These are phyloP conservation scores for Bedellia somnulentella DNA, from an alignment of 2,888 invertebrate genomes.

Conservation along the genomic window DNA sequence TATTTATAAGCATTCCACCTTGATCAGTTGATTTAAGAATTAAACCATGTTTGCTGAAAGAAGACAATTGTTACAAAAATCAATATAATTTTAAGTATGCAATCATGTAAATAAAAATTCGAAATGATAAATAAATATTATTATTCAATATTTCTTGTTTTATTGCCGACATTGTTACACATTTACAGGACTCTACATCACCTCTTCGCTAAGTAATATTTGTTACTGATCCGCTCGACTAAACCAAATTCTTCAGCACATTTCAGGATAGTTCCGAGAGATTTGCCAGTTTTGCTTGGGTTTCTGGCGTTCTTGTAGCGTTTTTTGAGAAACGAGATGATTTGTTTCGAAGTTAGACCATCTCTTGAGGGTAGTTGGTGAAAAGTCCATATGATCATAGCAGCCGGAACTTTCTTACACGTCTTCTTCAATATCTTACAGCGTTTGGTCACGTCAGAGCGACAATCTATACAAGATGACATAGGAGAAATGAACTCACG, in stretches of 20 bases:
- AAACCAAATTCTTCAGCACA: slow-evolving; percentile 33
- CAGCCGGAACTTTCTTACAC: slow-evolving; percentile 22
- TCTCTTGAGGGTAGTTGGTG: slow-evolving; percentile 21
- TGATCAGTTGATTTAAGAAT: no score
- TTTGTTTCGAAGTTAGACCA: slow-evolving; percentile 26
- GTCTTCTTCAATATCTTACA: slow-evolving; percentile 20
- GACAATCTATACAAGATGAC: no score
- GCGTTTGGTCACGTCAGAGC: no score
- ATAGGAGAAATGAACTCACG: no score
- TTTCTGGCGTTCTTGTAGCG: slow-evolving; percentile 18
- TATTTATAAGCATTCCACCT: slow-evolving; percentile 46
- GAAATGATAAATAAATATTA: slow-evolving; percentile 41
- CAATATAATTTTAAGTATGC: slow-evolving; percentile 48
- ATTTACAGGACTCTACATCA: no score
- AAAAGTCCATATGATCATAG: slow-evolving; percentile 33
- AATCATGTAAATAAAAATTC: slow-evolving; percentile 57
- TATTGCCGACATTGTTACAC: no score
- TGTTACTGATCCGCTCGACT: slow-evolving; percentile 21
- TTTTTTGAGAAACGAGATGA: slow-evolving; percentile 27
- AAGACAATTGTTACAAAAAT: no score
- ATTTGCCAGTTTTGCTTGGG: slow-evolving; percentile 21
- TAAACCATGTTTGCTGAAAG: no score
- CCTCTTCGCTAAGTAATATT: slow-evolving; percentile 18
- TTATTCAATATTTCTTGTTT: slow-evolving; percentile 23
- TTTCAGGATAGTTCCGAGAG: slow-evolving; percentile 22